Evolutionary conservation across 2,113 vertebrate species (phyloP).

Genomic region (Cepphus grylle): DNA sequence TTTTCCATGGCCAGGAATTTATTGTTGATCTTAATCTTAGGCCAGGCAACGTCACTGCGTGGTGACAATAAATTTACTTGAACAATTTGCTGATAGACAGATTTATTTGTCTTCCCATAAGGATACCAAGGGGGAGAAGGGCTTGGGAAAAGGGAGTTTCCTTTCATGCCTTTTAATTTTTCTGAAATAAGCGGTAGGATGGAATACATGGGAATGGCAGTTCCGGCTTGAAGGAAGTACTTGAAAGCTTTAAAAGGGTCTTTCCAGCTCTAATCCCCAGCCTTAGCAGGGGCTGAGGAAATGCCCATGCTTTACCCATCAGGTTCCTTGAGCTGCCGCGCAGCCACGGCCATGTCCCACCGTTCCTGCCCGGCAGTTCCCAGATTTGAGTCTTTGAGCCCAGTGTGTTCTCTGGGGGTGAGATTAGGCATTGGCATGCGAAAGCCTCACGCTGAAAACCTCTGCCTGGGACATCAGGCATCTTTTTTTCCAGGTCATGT

Average conservation of each 20-base stretch:
- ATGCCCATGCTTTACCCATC: not conserved
- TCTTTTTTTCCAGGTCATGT: not conserved
- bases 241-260: not conserved
- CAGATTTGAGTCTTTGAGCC: not conserved
- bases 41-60: not conserved
- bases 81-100: slow-evolving; percentile 15
- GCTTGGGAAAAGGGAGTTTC: not conserved
- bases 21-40: slow-evolving; percentile 66
- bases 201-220: not conserved
- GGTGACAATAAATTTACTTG: slow-evolving; percentile 36
- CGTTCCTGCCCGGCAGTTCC: not conserved
- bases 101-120: slow-evolving; percentile 35
- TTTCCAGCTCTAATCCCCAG: not conserved
- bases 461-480: not conserved
- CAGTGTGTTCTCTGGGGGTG: not conserved
- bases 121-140: not conserved
- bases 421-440: not conserved
- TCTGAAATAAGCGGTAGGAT: not conserved
- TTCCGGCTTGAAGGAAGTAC: not conserved
- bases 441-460: not conserved
- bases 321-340: not conserved
- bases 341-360: not conserved
- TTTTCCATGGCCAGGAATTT: slow-evolving; percentile 53
- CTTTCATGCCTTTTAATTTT: not conserved
- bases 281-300: not conserved